phyloP scores from a whole-genome alignment of 2,888 invertebrate species.

The Nomada fucata region DNA sequence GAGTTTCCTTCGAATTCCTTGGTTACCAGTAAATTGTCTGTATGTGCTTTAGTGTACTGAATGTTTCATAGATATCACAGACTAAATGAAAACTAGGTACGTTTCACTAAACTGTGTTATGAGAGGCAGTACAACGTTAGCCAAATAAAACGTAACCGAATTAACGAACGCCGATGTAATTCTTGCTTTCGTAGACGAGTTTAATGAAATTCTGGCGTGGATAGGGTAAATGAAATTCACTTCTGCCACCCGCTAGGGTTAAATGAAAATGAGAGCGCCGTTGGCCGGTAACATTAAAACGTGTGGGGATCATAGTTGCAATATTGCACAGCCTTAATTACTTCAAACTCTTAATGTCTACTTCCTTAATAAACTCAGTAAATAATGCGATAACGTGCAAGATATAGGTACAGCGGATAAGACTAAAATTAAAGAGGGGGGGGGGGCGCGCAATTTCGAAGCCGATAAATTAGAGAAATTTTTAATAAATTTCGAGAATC shows the following conservation, averaged over 20 bases:
- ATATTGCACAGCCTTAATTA: slow-evolving; percentile 20
- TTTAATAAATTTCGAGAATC: no score
- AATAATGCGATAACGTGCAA: neutral
- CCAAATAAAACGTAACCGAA: slow-evolving; percentile 26
- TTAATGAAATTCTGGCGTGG: slow-evolving; percentile 64
- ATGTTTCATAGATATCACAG: neutral
- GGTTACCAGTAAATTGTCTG: neutral
- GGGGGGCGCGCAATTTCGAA: no score
- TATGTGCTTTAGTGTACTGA: no score
- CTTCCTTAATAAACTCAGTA: neutral
- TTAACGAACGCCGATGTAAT: slow-evolving; percentile 58
- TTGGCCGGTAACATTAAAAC: slow-evolving; percentile 8
- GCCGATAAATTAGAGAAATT: no score
- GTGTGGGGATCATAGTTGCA: slow-evolving; percentile 17
- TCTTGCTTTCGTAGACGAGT: slow-evolving; percentile 34
- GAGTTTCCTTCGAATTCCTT: neutral
- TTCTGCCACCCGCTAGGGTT: slow-evolving; percentile 15
- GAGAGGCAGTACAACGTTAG: slow-evolving; percentile 15
- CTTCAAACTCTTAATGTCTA: slow-evolving; percentile 22
- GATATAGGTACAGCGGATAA: neutral
- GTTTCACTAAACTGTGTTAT: neutral
- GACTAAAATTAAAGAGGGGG: no score
- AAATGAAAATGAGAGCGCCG: slow-evolving; percentile 39
- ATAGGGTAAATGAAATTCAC: slow-evolving; percentile 58
- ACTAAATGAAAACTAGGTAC: neutral